Evolutionary conservation across 1,140 invertebrate genomes (phyloP).

Genomic region (Oreohelix idahoensis): DNA sequence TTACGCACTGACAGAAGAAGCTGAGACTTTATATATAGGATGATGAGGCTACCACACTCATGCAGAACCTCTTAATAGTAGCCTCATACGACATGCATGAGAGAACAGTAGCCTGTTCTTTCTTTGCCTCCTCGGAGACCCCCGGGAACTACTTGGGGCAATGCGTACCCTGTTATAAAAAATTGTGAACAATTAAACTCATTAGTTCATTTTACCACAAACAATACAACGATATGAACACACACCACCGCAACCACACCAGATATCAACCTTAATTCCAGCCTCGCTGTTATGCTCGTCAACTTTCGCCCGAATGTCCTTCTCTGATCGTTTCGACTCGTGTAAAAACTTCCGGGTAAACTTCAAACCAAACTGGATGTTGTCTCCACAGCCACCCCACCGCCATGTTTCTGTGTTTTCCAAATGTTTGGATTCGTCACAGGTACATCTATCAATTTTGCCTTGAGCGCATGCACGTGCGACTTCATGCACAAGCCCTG

Average conservation of each 20-base stretch:
- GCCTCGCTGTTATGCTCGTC: conserved; percentile 81
- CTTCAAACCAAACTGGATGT: conserved; percentile 78
- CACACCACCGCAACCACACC: neutral
- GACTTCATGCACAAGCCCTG: conserved; percentile 81
- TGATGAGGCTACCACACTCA: no score
- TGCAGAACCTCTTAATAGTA: no score
- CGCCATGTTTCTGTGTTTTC: conserved; percentile 74
- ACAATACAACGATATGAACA: no score
- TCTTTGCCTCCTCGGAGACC: no score
- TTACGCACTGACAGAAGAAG: no score
- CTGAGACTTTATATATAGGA: no score
- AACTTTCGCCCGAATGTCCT: conserved; percentile 73
- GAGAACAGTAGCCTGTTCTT: no score
- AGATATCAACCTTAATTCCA: conserved; percentile 76
- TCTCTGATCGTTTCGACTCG: conserved; percentile 57
- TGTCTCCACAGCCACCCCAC: conserved; percentile 82
- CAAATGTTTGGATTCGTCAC: conserved; percentile 74
- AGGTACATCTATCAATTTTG: conserved; percentile 80
- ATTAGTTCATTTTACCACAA: no score
- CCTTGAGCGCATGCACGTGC: conserved; percentile 80
- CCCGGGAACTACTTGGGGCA: no score
- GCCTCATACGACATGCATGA: no score
- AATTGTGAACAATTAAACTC: no score
- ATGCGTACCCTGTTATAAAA: no score
- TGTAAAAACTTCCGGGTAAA: conserved; percentile 79